These are phyloP conservation scores for Caenorhabditis imperialis DNA, from an alignment of 2,888 invertebrate genomes.

Conservation along the genomic window DNA sequence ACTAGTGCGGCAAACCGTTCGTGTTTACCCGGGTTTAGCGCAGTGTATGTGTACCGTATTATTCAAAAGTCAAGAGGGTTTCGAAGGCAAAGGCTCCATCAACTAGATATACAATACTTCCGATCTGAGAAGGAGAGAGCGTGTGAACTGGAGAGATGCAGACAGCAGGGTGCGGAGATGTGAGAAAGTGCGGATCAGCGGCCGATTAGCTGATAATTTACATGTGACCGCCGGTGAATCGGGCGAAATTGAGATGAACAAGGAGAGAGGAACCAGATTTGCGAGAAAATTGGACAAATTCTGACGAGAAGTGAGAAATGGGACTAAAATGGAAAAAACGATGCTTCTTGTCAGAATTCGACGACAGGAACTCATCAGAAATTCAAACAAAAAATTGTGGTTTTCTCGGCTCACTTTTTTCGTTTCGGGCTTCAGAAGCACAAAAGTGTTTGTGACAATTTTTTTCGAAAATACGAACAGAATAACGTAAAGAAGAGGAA, in stretches of 20 bases:
- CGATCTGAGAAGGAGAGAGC: background rate
- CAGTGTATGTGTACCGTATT: slow-evolving; percentile 43
- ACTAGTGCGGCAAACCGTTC: slow-evolving; percentile 31
- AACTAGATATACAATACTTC: slow-evolving; percentile 24
- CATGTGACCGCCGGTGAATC: slow-evolving; percentile 25
- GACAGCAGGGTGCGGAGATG: background rate
- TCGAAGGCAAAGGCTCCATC: slow-evolving; percentile 18
- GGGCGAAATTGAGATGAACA: slow-evolving; percentile 9
- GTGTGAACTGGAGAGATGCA: background rate
- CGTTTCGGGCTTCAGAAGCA: no score
- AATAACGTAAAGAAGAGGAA: background rate
- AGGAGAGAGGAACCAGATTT: slow-evolving; percentile 34
- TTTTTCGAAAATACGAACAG: background rate
- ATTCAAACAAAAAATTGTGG: slow-evolving; percentile 30
- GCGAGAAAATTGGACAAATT: slow-evolving; percentile 6
- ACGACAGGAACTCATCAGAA: slow-evolving; percentile 40
- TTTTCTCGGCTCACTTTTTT: slow-evolving; percentile 9
- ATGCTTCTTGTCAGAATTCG: slow-evolving; percentile 26
- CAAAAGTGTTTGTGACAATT: background rate
- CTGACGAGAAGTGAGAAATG: slow-evolving; percentile 3
- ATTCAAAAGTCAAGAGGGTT: slow-evolving; percentile 47
- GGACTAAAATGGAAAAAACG: slow-evolving; percentile 3
- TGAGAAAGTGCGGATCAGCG: slow-evolving; percentile 25
- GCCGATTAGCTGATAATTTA: slow-evolving; percentile 52
- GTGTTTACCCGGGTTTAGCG: slow-evolving; percentile 54